Base-by-base conservation (phyloP, 2,797 vertebrate genomes). In the Eupleurogrammus muticus region DNA sequence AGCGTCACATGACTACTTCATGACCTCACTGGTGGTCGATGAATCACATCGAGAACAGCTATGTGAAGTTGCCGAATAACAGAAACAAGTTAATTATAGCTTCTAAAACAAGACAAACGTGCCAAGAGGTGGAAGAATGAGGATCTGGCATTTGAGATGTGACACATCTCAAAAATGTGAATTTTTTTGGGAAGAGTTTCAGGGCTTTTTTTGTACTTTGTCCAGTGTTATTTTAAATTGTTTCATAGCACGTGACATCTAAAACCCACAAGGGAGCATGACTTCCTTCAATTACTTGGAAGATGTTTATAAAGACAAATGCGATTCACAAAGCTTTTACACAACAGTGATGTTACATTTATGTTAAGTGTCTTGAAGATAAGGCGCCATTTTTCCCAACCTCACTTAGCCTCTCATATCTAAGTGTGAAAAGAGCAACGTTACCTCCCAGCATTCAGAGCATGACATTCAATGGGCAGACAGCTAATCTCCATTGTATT, bases 1-100 rank as follows among this genome's bases (percentile, higher is more conserved):
- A 63, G 56, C 17, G 38, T 83, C 89, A 86, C 81, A 78, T 81
- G 85, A 80, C 71, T 57, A 63, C 56, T 83, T 82, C 80, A 83
- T 87, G 87, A 88, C 77, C 81, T 81, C 82, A 62, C 24, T 36
- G 63, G 76, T 74, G 63, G 62, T 60, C 1, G 48, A 54, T 87
- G 86, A 91, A 81, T 89, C 89, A 88, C 8, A n/a, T n/a, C n/a
- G n/a, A 0, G 21, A 35, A 58, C 2, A 23, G 62, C 40, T 78
- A 58, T n/a, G 2, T 66, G 12, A 28, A n/a, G 62, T 55, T 69
- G 32, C 48, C 52, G 69, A 66, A 53, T 52, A 73, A 77, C 35
- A 62, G 9, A 2, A 58, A 5, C 23, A 35, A 12, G 13, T 63
- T 73, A 53, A 75, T 74, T 32, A 63, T 67, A 72, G 34, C 60